Base-by-base conservation (phyloP, 2,888 invertebrate genomes). In the Tachina fera region DNA sequence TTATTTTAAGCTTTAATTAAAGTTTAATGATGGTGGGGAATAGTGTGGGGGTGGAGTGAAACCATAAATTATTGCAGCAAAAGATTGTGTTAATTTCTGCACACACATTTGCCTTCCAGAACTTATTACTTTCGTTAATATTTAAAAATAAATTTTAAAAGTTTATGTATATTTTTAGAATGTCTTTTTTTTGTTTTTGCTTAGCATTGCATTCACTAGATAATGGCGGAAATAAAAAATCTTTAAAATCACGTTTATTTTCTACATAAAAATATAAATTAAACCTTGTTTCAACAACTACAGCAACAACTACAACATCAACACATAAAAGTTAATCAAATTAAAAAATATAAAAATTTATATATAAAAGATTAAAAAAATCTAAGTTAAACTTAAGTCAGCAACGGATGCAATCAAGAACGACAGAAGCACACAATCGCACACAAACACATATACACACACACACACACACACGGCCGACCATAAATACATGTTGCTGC, bases 381-480 rank as follows among this genome's bases (percentile, higher is more conserved):
- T 74, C 67, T 58, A 60, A 80, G 74, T 78, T 72, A 74, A 78
- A 83, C 83, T 71, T 51, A 60, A 83, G 53, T 60, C 58, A 68
- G 63, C 70, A 84, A 65, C 84, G 72, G 80, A 84, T 84, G 80
- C 83, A 83, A 78, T 74, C 74, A 61, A 79, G 74, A 78, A 74
- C 71, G 53, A 49, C 60, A 43, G 1, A 60, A 5, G 41, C 10
- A 39, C 43, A 61, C 39, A 39, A 13, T 41, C 16, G 41, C 56
- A 76, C 61, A 53, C n/a, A n/a, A n/a, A n/a, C 45, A 60, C 31
- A 56, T 2, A 45, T 6, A 49, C 1, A 11, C 39, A 22, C 14
- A 56, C n/a, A 41, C 72, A 61, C 9, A 45, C 5, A 22, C n/a
- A 31, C 31, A 31, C 31, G 31, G 4, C 31, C 31, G 31, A 31